A percentile compares a stretch with the other conserved stretches of the same genome.
These are phyloP conservation scores for Pseudococcus viburni DNA, from an alignment of 2,888 invertebrate genomes.

Conservation along the genomic window DNA sequence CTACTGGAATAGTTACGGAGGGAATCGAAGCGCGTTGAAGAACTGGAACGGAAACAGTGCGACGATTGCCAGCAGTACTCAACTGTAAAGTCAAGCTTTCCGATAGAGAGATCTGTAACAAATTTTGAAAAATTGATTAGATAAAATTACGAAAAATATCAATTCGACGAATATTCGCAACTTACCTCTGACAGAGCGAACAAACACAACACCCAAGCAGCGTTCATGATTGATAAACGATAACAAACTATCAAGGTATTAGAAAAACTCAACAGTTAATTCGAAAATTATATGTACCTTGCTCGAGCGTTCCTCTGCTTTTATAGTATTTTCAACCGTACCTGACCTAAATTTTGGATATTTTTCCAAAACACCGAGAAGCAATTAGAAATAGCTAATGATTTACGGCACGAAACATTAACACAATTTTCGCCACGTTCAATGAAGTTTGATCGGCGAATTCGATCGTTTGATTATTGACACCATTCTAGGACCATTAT, in stretches of 20 bases:
- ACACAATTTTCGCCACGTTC: not conserved
- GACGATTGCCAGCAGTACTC: not conserved
- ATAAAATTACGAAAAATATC: no score
- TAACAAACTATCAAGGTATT: not conserved
- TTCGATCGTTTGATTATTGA: not conserved
- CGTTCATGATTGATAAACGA: not conserved
- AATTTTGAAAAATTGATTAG: not conserved
- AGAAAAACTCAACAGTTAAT: not conserved
- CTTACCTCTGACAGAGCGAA: not conserved
- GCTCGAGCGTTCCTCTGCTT: not conserved
- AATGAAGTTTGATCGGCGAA: not conserved
- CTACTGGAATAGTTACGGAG: not conserved
- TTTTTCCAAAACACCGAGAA: not conserved
- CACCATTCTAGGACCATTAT: not conserved
- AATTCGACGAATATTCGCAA: not conserved
- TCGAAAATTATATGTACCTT: not conserved
- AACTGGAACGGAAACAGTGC: not conserved
- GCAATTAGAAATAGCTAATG: constrained; percentile 14
- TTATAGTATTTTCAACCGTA: not conserved
- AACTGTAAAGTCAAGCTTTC: not conserved
- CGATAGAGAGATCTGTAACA: not conserved
- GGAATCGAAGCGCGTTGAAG: not conserved
- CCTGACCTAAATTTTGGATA: constrained; percentile 32
- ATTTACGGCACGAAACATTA: constrained; percentile 15
- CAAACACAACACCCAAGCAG: not conserved